Conservation (phyloP, 2,797 vertebrate genomes). For the Columba guinea region DNA sequence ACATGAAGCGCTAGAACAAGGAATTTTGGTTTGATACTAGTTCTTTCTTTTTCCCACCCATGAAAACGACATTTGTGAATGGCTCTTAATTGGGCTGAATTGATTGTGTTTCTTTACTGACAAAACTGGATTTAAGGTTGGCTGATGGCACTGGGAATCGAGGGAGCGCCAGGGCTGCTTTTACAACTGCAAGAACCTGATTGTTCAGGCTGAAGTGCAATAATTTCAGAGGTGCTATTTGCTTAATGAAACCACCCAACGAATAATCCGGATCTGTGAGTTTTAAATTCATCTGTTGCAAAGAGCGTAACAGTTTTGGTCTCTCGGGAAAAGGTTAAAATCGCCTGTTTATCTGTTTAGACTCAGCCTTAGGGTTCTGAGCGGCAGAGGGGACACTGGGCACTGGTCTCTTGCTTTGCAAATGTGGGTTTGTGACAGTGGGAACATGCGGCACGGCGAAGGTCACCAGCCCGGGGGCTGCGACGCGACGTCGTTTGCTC, state of each 20-base stretch:
- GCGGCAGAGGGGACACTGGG: neutral
- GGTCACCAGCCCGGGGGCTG: neutral
- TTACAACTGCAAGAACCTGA: neutral
- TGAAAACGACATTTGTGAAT: neutral
- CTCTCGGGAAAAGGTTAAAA: neutral
- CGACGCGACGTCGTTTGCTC: neutral
- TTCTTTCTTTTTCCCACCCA: neutral
- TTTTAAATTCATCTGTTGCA: neutral
- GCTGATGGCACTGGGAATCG: neutral
- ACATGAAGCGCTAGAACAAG: neutral
- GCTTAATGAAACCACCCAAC: neutral
- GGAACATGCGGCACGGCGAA: neutral
- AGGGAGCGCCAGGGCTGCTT: neutral
- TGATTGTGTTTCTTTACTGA: neutral
- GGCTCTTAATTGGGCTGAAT: neutral
- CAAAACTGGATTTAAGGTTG: neutral
- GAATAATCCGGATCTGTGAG: neutral
- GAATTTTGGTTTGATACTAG: neutral
- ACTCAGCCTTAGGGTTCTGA: neutral
- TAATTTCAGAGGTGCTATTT: neutral
- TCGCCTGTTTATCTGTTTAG: accelerated
- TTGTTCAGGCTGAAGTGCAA: neutral
- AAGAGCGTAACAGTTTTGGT: neutral
- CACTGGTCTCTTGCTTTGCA: neutral
- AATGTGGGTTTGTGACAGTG: neutral